phyloP scores from a whole-genome alignment of 2,888 invertebrate species.

The Pycnomerus fuliginosus region DNA sequence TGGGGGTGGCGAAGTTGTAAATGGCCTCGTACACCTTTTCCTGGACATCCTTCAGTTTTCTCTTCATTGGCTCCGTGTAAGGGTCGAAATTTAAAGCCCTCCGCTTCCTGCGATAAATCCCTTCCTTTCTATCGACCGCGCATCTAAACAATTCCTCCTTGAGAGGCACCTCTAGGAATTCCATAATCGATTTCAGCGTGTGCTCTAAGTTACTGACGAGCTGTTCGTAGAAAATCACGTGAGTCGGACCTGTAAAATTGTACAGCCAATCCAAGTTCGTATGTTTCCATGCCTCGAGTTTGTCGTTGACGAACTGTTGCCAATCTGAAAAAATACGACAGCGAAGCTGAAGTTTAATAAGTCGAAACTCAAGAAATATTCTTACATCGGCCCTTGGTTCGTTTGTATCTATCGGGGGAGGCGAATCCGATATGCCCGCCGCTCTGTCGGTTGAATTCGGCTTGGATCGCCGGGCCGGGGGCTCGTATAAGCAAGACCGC shows the following conservation, averaged over 20 bases:
- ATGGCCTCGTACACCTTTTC: constrained; percentile 56
- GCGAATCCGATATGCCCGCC: constrained; percentile 81
- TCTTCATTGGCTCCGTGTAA: constrained; percentile 65
- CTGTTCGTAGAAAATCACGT: constrained; percentile 70
- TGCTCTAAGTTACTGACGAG: constrained; percentile 62
- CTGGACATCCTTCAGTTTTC: constrained; percentile 54
- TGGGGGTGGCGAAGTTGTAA: constrained; percentile 46
- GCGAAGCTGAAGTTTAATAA: too few relatives aligned
- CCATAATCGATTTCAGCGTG: constrained; percentile 60
- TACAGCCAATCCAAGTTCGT: constrained; percentile 71
- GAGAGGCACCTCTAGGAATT: constrained; percentile 56
- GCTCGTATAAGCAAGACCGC: constrained; percentile 71
- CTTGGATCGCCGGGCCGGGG: constrained; percentile 71
- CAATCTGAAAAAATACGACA: too few relatives aligned
- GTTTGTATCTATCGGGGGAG: constrained; percentile 64
- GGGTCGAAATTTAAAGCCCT: constrained; percentile 69
- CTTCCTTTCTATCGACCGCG: constrained; percentile 52
- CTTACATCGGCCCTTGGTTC: constrained; percentile 64
- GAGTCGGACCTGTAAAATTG: constrained; percentile 67
- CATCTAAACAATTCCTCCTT: constrained; percentile 42
- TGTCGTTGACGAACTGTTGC: constrained; percentile 68
- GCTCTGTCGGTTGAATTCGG: constrained; percentile 78
- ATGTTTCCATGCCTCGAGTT: constrained; percentile 67
- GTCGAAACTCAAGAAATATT: constrained; percentile 10
- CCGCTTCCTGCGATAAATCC: constrained; percentile 71